Percentiles rank a stretch among this genome's conserved stretches.
Conservation (phyloP, 2,888 invertebrate genomes). For the Seira musarum region DNA sequence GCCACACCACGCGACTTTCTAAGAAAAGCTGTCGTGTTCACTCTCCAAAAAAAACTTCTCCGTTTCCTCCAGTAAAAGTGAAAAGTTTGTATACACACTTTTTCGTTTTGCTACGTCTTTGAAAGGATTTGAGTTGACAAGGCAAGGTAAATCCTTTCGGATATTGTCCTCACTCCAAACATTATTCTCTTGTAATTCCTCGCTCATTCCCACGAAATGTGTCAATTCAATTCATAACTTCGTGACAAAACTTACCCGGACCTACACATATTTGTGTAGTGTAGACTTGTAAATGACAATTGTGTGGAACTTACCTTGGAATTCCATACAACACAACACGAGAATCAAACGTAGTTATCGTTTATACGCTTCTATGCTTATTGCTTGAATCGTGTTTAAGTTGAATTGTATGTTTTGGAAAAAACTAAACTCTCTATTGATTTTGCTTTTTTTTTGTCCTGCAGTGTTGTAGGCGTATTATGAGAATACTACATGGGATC, state of each 20-base stretch:
- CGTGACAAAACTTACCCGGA: neutral
- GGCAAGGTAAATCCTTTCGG: slow-evolving; percentile 8
- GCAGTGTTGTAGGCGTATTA: slow-evolving; percentile 4
- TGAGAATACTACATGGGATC: neutral
- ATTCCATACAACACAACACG: neutral
- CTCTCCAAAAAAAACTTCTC: neutral
- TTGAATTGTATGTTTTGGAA: neutral
- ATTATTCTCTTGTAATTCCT: neutral
- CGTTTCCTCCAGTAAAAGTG: neutral
- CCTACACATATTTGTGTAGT: neutral
- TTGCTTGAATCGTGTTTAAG: neutral
- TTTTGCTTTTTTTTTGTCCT: neutral
- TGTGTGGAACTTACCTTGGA: neutral
- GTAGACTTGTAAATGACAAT: neutral
- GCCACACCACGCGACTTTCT: slow-evolving; percentile 5
- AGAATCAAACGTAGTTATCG: neutral
- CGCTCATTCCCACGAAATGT: neutral
- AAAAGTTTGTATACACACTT: neutral
- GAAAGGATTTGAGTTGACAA: neutral
- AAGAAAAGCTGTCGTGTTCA: neutral
- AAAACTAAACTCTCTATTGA: neutral
- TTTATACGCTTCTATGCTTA: neutral
- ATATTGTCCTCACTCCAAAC: neutral
- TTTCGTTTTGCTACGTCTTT: neutral
- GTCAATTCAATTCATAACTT: neutral